phyloP scores from a whole-genome alignment of 2,113 vertebrate species.

The Mastomys natalensis region DNA sequence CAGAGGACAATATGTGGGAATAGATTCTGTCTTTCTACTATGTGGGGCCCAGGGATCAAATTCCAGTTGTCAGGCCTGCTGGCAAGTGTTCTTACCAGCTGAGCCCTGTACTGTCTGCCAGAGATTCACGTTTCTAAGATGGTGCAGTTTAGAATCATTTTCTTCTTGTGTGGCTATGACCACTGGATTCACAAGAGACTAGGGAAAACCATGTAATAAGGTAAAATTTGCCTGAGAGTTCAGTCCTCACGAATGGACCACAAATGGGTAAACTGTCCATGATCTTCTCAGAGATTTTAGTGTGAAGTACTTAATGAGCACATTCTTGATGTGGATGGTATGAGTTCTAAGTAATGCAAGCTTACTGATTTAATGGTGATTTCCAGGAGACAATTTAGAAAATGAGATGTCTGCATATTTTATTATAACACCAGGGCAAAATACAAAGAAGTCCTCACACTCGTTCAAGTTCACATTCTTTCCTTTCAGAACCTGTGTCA shows the following conservation, averaged over 20 bases:
- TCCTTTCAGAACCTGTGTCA: not conserved
- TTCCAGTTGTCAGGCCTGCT: not conserved
- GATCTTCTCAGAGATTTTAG: not conserved
- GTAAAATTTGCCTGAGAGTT: not conserved
- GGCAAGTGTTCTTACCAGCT: not conserved
- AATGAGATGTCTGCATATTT: not conserved
- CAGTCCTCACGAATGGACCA: not conserved
- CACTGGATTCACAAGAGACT: not conserved
- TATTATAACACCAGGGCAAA: not conserved
- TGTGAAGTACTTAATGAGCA: not conserved
- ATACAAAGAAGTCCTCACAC: not conserved
- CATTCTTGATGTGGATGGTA: not conserved
- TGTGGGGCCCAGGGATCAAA: not conserved
- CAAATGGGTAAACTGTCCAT: not conserved
- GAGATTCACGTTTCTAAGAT: slow-evolving; percentile 27
- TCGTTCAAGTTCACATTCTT: not conserved
- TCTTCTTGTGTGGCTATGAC: not conserved
- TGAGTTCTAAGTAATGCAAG: not conserved
- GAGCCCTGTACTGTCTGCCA: not conserved
- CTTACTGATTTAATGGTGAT: not conserved
- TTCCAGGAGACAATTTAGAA: not conserved
- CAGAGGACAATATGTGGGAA: not conserved
- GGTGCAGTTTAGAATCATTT: not conserved
- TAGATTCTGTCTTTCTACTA: not conserved
- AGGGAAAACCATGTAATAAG: not conserved